These are phyloP conservation scores for Uropetala carovei DNA, from an alignment of 2,888 invertebrate species.

Conservation along the genomic window DNA sequence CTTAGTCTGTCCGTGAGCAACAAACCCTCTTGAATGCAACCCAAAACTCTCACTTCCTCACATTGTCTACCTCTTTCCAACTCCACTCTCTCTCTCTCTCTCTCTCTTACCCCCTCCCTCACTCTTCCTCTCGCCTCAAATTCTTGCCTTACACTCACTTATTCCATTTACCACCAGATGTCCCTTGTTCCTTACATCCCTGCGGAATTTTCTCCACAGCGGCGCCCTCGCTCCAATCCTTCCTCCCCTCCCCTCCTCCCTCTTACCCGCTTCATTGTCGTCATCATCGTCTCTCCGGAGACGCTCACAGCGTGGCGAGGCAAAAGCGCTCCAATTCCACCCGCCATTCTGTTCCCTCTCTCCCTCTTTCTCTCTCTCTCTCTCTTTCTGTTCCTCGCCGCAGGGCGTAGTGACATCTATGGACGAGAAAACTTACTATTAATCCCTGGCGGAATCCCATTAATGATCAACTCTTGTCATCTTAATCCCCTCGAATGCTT, in stretches of 20 bases:
- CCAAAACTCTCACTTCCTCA: background rate
- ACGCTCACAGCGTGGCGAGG: background rate
- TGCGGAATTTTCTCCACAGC: background rate
- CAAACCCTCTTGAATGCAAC: background rate
- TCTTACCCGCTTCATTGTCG: background rate
- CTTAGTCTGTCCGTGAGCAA: no score
- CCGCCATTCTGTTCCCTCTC: no score
- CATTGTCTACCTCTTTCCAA: background rate
- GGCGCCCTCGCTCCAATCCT: background rate
- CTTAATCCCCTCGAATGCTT: slow-evolving; percentile 5
- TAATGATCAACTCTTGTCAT: background rate
- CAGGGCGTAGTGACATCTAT: background rate
- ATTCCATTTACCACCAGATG: slow-evolving; percentile 35
- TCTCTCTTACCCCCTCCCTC: background rate
- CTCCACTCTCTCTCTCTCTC: background rate
- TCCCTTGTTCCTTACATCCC: slow-evolving; percentile 14
- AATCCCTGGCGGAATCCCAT: background rate
- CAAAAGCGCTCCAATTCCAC: background rate
- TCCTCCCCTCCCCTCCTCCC: background rate
- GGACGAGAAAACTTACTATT: slow-evolving; percentile 7
- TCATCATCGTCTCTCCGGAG: slow-evolving; percentile 15
- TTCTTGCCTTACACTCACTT: slow-evolving; percentile 11
- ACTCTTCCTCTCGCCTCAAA: no score
- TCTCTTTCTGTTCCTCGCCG: no score
- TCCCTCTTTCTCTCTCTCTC: no score